Evolutionary conservation across 1,140 invertebrate genomes (phyloP).

Genomic region (Agraylea sexmaculata): DNA sequence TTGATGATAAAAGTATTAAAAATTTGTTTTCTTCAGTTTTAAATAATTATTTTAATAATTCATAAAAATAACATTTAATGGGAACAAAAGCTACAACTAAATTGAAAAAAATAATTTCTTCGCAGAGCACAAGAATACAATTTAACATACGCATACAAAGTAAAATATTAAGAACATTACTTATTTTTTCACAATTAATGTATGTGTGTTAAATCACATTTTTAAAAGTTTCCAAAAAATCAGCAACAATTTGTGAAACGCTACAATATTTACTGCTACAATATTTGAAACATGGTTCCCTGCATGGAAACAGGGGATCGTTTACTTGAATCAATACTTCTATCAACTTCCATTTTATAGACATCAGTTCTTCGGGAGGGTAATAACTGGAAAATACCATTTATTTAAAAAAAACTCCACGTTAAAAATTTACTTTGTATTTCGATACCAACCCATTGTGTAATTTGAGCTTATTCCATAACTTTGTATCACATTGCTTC

Average conservation of each 20-base stretch:
- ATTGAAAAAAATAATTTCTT: too few species aligned
- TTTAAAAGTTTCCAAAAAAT: constrained; percentile 10
- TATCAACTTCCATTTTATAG: constrained; percentile 13
- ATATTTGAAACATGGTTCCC: constrained; percentile 19
- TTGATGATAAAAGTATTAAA: too few species aligned
- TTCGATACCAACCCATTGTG: constrained; percentile 10
- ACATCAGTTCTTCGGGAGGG: constrained; percentile 9
- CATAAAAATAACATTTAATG: too few species aligned
- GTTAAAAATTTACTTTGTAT: neutral
- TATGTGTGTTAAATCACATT: constrained; percentile 2
- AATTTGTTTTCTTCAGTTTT: too few species aligned
- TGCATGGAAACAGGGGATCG: constrained; percentile 16
- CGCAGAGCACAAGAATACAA: too few species aligned
- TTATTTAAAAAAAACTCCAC: neutral
- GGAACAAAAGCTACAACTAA: too few species aligned
- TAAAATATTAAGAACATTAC: too few species aligned
- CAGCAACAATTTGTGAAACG: constrained; percentile 12
- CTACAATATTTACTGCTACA: constrained; percentile 15
- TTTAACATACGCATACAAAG: too few species aligned
- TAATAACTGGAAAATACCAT: constrained; percentile 17
- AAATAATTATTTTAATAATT: too few species aligned
- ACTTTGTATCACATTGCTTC: constrained; percentile 14
- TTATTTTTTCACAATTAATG: too few species aligned
- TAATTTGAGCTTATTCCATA: constrained; percentile 13
- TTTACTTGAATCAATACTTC: constrained; percentile 19